Base-by-base conservation (phyloP, 2,888 invertebrate species). In the Gymnosoma rotundatum region DNA sequence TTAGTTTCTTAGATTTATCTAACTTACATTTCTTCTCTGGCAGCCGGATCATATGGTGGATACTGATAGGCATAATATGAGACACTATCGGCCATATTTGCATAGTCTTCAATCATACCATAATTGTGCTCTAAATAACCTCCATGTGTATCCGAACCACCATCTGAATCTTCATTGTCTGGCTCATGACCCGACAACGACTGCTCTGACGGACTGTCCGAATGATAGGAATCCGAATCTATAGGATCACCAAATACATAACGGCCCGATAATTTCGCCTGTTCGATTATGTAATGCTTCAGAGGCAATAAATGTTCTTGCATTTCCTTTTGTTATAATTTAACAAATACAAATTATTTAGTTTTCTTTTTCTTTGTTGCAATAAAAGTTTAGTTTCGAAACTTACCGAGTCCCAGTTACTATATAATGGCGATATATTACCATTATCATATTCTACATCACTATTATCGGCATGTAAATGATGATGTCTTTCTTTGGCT, bases 201-300 rank as follows among this genome's bases (percentile, higher is more conserved):
- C 83, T 92, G 92, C 89, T 94, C 94, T 66, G 95, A 95, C 20
- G 95, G 95, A 86, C 96, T 96, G 87, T 96, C 96, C 69, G 96
- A 96, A 88, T 96, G 95, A 87, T 96, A 94, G 70, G 96, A 96
- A 88, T 95, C 96, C 4, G 96, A 95, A 89, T 95, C 95, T 48
- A 95, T 94, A 67, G 94, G 94, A 89, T 94, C 94, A 48, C 94
- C 95, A 89, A 95, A 95, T 50, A 95, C 94, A 87, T 95, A 94
- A 89, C 95, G 95, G 88, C 95, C 96, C 93, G 92, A 86, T 6
- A 88, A 83, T 87, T 96, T 96, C 0, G 96, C 96, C 92, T 97
- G 97, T 89, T 97, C 97, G 89, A 97, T 94, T 87, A 97, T 96
- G 90, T 97, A 97, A 92, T 97, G 96, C 91, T 97, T 97, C 85